phyloP scores from a whole-genome alignment of 2,113 vertebrate genomes.

The Ascaphus truei region DNA sequence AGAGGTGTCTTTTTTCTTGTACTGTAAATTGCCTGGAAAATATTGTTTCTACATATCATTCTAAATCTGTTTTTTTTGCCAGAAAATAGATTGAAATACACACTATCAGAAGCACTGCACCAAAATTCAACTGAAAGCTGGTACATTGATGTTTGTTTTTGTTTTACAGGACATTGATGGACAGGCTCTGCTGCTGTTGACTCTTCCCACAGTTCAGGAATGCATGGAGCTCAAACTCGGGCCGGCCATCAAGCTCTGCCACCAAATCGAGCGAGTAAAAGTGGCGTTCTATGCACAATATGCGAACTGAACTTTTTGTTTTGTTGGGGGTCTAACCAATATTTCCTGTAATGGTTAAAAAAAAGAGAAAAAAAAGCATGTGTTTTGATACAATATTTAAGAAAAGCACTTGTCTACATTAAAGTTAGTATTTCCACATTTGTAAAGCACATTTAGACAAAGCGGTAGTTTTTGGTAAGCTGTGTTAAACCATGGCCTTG shows the following conservation, averaged over 20 bases:
- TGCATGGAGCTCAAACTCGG: constrained; percentile 97
- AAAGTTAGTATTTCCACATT: constrained; percentile 20
- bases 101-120: too few species aligned
- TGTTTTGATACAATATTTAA: too few species aligned
- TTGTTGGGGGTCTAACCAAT: background rate
- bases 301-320: constrained; percentile 71
- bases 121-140: too few species aligned
- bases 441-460: constrained; percentile 40
- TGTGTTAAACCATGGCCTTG: background rate
- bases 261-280: constrained; percentile 95
- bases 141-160: too few species aligned
- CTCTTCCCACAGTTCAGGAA: constrained; percentile 92
- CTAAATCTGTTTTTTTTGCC: too few species aligned
- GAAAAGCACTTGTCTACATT: background rate
- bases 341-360: background rate
- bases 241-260: constrained; percentile 94
- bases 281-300: constrained; percentile 94
- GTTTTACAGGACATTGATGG: constrained; percentile 89
- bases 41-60: too few species aligned
- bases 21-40: too few species aligned
- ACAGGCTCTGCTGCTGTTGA: constrained; percentile 88
- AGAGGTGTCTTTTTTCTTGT: too few species aligned
- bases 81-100: too few species aligned
- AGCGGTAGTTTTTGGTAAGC: background rate
- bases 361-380: background rate